These are phyloP conservation scores for Siniperca knerii DNA, from an alignment of 2,113 vertebrate genomes.

Conservation along the genomic window DNA sequence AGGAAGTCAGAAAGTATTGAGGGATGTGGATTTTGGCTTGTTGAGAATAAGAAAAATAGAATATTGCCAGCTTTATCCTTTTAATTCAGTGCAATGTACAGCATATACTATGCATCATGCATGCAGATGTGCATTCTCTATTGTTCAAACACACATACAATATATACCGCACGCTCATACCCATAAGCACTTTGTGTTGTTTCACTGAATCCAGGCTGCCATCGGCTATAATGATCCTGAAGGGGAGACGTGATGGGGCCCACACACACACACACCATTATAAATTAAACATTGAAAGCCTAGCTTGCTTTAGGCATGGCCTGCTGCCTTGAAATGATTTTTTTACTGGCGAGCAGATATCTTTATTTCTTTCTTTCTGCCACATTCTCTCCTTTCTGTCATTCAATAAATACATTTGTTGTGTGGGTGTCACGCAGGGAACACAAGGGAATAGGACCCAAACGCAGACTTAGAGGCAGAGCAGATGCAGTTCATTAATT, in stretches of 20 bases:
- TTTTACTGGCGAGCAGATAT: slow-evolving; percentile 40
- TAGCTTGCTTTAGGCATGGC: slow-evolving; percentile 61
- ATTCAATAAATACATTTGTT: slow-evolving; percentile 25
- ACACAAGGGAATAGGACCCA: no score
- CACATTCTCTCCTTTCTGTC: background rate
- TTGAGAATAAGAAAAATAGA: background rate
- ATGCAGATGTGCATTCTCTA: background rate
- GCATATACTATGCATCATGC: background rate
- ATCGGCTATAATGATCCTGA: slow-evolving; percentile 17
- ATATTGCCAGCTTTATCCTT: background rate
- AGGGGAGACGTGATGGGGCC: background rate
- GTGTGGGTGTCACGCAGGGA: no score
- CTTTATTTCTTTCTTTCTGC: slow-evolving; percentile 6
- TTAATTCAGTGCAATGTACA: background rate
- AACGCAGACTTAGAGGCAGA: no score
- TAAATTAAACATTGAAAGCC: slow-evolving; percentile 67
- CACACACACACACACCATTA: slow-evolving; percentile 19
- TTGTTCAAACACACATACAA: background rate
- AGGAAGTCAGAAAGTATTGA: background rate
- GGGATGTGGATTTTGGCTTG: background rate
- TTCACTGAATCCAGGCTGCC: background rate
- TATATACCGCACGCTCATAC: background rate
- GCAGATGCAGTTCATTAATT: no score
- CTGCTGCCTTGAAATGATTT: slow-evolving; percentile 57
- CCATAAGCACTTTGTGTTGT: slow-evolving; percentile 4